A percentile compares a stretch with the other conserved stretches of the same genome.
Conservation (phyloP, 2,113 vertebrate species). For the Scatophagus argus region DNA sequence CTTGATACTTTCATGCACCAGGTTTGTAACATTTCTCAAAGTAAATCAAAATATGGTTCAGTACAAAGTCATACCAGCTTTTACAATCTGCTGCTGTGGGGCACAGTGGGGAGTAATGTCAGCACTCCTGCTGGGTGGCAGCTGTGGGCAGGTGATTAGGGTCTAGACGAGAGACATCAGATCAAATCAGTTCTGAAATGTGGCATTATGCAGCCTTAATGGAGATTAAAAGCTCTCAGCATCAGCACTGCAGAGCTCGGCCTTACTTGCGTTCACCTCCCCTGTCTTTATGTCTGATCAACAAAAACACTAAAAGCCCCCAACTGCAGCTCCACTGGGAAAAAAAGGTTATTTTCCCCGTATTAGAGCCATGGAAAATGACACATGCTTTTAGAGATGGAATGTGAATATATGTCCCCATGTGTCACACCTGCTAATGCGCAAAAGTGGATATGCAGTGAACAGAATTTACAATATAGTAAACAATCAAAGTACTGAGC, state of each 20-base stretch:
- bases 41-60: slow-evolving; percentile 5
- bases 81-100: slow-evolving; percentile 14
- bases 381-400: slow-evolving; percentile 20
- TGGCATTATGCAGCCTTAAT: slow-evolving; percentile 68
- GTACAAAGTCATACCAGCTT: slow-evolving; percentile 23
- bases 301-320: slow-evolving; percentile 59
- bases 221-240: slow-evolving; percentile 75
- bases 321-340: slow-evolving; percentile 26
- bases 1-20: background rate
- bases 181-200: slow-evolving; percentile 73
- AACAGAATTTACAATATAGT: too few relatives aligned
- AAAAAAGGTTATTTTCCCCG: slow-evolving; percentile 33
- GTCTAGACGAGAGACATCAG: slow-evolving; percentile 61
- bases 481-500: too few relatives aligned
- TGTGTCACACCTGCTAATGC: too few relatives aligned
- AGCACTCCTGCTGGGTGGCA: slow-evolving; percentile 41
- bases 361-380: background rate
- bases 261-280: slow-evolving; percentile 47
- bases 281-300: slow-evolving; percentile 37
- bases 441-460: too few relatives aligned
- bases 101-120: slow-evolving; percentile 22
- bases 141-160: slow-evolving; percentile 47
- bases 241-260: slow-evolving; percentile 18
- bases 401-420: background rate
- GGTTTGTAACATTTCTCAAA: background rate